phyloP scores from a whole-genome alignment of 1,140 invertebrate genomes.

The Calliopsis andreniformis region DNA sequence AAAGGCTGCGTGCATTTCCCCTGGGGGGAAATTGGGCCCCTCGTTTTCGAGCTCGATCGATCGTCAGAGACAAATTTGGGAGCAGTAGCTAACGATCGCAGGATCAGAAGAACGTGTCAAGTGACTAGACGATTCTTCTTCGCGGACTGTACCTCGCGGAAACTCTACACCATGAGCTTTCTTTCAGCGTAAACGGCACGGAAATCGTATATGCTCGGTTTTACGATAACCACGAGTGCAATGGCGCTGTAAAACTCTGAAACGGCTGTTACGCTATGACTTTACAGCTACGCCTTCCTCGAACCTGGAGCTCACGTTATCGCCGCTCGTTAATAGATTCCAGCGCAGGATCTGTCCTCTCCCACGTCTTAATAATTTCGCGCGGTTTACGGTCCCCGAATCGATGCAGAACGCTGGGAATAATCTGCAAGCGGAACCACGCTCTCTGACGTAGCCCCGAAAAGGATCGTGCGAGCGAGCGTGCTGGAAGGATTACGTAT shows the following conservation, averaged over 20 bases:
- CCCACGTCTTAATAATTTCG: conserved; percentile 28
- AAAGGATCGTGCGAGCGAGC: conserved; percentile 68
- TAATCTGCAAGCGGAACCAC: too few relatives aligned
- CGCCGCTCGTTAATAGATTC: conserved; percentile 14
- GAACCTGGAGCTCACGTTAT: conserved; percentile 5
- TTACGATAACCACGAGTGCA: conserved; percentile 41
- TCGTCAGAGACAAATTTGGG: neutral
- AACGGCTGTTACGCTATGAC: conserved; percentile 40
- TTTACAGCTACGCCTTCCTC: conserved; percentile 48
- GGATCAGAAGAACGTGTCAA: too few relatives aligned
- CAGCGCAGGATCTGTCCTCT: neutral
- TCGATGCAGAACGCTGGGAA: conserved; percentile 32
- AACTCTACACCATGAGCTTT: conserved; percentile 52
- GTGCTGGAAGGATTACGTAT: conserved; percentile 67
- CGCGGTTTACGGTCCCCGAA: conserved; percentile 1
- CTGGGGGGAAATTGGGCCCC: neutral
- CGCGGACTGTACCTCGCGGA: neutral
- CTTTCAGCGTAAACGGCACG: conserved; percentile 20
- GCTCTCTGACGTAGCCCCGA: conserved; percentile 43
- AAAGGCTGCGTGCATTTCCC: neutral
- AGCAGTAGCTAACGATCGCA: neutral
- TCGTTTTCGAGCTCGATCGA: neutral
- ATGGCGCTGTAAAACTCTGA: conserved; percentile 37
- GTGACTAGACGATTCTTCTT: neutral
- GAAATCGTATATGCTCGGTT: conserved; percentile 47